Evolutionary conservation across 2,888 invertebrate species (phyloP), one percentile per base, ranked within the genome.

Genomic region (Malthinus seriepunctatus): DNA sequence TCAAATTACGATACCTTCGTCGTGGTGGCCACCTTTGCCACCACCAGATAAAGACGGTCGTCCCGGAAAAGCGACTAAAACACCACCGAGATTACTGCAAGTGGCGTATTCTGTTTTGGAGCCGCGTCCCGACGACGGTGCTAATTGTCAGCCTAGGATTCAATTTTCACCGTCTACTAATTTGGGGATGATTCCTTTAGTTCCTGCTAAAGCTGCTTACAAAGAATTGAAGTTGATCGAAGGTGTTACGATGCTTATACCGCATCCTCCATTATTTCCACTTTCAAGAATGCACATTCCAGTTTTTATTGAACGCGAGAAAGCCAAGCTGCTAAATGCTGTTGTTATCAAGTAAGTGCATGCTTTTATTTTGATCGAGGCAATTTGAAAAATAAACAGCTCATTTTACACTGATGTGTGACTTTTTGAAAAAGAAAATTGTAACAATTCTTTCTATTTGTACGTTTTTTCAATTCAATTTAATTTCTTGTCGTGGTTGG

Each of bases 81-180:
- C 76, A 8, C 89, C 92, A 11, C 91, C 91, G 47, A 83, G 89
- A 49, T 83, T 88, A 62, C 89, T 90, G 12, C 87, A 89, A 73
- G 85, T 95, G 37, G 90, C 93, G 0, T 96, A 95, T 76, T 92
- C 94, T 42, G 91, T 95, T 6, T 87, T 94, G 61, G 94, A 94
- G 78, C 92, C 93, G 0, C 86, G 89, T 55, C 83, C 86, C 58
- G 80, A 81, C 56, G 84, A 86, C 32, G 82, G 86, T 50, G 84
- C 86, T 65, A 85, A 86, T 4, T 91, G 91, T 50, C 88, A 90
- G 71, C 91, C 92, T 1, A 87, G 90, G 69, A 87, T 88, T 63
- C 89, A 85, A 74, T 83, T 84, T 51, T 84, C 83, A 67, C 85
- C 84, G 1, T 81, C 83, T 46, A 84, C 83, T 12, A 80, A 81